Conservation (phyloP, 2,797 vertebrate genomes). For the Caiman crocodilus region DNA sequence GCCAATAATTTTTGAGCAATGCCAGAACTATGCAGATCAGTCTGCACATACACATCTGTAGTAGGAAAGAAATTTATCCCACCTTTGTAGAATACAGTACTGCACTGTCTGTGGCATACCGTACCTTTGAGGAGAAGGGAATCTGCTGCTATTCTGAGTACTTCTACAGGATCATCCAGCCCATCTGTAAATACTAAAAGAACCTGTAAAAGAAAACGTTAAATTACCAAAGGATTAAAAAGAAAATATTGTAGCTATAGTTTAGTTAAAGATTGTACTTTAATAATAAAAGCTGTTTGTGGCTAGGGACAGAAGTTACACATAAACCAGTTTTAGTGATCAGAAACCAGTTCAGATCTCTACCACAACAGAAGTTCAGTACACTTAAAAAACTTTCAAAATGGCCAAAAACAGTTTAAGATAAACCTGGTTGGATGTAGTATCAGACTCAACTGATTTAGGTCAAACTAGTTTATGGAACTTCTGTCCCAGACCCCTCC, state of each 20-base stretch:
- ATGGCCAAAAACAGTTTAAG: no score
- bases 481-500: no score
- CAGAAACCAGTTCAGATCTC: no score
- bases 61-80: not conserved
- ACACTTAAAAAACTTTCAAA: no score
- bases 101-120: rapidly evolving
- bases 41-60: not conserved
- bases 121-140: conserved; percentile 80
- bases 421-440: no score
- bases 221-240: not conserved
- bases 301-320: no score
- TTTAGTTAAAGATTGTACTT: not conserved
- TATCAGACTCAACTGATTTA: no score
- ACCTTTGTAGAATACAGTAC: not conserved
- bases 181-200: conserved; percentile 92
- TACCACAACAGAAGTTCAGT: no score
- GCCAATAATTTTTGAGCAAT: not conserved
- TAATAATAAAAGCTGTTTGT: not conserved
- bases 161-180: conserved; percentile 82
- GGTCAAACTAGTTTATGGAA: no score
- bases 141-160: conserved; percentile 78
- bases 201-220: conserved; percentile 77
- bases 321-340: no score
- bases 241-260: not conserved
- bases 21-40: rapidly evolving